phyloP scores from a whole-genome alignment of 2,888 invertebrate species.

The Petrolisthes manimaculis region DNA sequence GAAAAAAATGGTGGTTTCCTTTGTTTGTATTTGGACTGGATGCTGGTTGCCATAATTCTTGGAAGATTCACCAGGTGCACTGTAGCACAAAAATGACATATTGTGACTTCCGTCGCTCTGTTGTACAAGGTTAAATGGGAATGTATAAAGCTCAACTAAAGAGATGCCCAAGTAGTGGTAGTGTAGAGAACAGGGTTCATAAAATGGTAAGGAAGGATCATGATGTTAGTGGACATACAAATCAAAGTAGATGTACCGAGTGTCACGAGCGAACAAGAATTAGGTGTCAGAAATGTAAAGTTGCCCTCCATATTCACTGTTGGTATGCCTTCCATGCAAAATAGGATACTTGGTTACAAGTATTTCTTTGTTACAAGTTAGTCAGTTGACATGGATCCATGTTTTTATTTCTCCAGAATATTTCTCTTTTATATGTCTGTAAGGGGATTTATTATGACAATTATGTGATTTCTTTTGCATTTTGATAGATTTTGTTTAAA shows the following conservation, averaged over 20 bases:
- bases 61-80: background rate
- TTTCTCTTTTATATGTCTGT: background rate
- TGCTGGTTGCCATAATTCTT: slow-evolving; percentile 4
- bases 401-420: background rate
- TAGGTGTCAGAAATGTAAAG: slow-evolving; percentile 16
- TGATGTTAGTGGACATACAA: slow-evolving; percentile 9
- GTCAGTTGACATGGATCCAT: background rate
- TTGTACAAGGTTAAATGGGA: slow-evolving; percentile 19
- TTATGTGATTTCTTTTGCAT: background rate
- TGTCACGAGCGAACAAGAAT: slow-evolving; percentile 11
- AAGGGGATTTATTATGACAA: background rate
- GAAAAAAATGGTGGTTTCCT: slow-evolving; percentile 6
- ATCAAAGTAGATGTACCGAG: slow-evolving; percentile 22
- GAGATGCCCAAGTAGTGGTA: background rate
- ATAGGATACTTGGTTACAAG: background rate
- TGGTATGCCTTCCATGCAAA: background rate
- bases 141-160: background rate
- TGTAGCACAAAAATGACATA: slow-evolving; percentile 24
- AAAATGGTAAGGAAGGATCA: background rate
- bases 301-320: slow-evolving; percentile 10
- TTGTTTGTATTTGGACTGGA: slow-evolving; percentile 26
- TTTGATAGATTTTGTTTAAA: background rate
- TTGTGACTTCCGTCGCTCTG: slow-evolving; percentile 16
- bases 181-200: background rate
- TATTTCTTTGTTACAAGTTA: background rate